Evolutionary conservation across 2,113 vertebrate species (phyloP).

Genomic region (Clarias macrocephalus): DNA sequence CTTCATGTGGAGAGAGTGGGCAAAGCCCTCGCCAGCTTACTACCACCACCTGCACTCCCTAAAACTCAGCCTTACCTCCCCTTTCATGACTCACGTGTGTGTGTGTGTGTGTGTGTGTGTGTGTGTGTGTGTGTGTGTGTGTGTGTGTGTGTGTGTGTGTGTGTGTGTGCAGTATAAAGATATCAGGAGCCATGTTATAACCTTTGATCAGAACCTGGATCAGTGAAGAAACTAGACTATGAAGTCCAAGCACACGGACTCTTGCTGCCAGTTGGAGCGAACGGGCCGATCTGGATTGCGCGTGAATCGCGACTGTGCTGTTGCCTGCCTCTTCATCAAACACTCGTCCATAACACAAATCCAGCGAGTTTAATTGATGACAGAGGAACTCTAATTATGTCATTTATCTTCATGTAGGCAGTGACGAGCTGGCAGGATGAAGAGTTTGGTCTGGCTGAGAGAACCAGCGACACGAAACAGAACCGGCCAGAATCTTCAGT

Average conservation of each 20-base stretch:
- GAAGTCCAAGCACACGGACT: conserved; percentile 7
- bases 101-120: neutral
- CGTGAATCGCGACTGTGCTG: conserved; percentile 43
- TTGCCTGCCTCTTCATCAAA: conserved; percentile 40
- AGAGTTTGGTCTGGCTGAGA: conserved; percentile 36
- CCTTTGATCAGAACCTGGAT: conserved; percentile 9
- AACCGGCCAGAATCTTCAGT: conserved; percentile 21
- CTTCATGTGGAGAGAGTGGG: conserved; percentile 50
- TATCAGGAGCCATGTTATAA: neutral
- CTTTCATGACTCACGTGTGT: conserved; percentile 14
- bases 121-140: conserved; percentile 35
- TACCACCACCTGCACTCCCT: conserved; percentile 53
- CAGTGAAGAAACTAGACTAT: neutral
- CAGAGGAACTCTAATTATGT: conserved; percentile 53
- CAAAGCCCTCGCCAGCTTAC: conserved; percentile 52
- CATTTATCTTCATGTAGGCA: conserved; percentile 54
- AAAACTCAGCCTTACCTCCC: conserved; percentile 45
- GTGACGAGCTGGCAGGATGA: conserved; percentile 42
- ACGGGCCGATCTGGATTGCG: conserved; percentile 42
- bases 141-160: conserved; percentile 20
- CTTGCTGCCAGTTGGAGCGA: conserved; percentile 36
- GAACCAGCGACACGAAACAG: conserved; percentile 25
- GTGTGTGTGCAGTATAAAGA: neutral
- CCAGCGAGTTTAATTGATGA: conserved; percentile 55
- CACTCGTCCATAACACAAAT: conserved; percentile 33